phyloP scores from a whole-genome alignment of 1,140 invertebrate species.

The Mamestra configurata region DNA sequence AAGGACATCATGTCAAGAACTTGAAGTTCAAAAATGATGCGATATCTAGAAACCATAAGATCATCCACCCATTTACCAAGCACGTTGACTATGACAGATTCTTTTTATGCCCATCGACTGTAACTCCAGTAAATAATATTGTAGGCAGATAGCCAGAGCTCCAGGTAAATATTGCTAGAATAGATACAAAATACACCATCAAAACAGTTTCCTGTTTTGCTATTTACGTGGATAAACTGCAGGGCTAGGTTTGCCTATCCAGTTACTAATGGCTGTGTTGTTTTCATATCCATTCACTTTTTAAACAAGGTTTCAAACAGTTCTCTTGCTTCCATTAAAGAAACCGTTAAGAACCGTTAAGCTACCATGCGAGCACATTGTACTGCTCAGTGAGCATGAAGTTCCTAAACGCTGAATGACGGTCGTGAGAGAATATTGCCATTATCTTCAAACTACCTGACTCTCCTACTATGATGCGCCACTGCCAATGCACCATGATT shows the following conservation, averaged over 20 bases:
- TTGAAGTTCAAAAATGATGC: no score
- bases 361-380: no score
- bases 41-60: neutral
- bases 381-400: no score
- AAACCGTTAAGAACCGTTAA: constrained; percentile 11
- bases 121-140: neutral
- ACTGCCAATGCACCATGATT: no score
- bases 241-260: constrained; percentile 17
- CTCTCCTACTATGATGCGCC: no score
- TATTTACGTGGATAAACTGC: constrained; percentile 13
- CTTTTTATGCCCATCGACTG: no score
- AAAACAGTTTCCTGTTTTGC: neutral
- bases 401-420: no score
- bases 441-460: no score
- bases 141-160: neutral
- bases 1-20: no score
- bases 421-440: no score
- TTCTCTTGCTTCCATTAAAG: neutral
- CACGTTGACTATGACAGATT: no score
- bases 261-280: constrained; percentile 28
- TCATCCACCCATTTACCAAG: no score
- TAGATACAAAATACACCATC: neutral
- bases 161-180: constrained; percentile 13
- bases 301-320: neutral
- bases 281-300: constrained; percentile 22